Percentiles rank a stretch among this genome's conserved stretches.
Conservation (phyloP, 1,140 invertebrate species). For the Trichogramma pretiosum region DNA sequence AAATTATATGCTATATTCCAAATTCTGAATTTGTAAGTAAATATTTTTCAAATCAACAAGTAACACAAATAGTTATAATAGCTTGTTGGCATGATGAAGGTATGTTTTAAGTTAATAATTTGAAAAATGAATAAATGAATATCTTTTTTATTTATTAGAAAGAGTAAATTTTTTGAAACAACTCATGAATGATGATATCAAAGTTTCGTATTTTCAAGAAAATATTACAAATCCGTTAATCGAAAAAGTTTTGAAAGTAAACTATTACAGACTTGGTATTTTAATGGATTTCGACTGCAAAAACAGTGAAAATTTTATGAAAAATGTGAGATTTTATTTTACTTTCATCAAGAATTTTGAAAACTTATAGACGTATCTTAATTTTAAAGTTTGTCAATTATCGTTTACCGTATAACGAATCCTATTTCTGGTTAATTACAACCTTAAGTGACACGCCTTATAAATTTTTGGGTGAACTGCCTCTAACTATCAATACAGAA, state of each 20-base stretch:
- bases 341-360: constrained; percentile 9
- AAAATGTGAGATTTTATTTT: constrained; percentile 18
- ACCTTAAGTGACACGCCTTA: constrained; percentile 14
- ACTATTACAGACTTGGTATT: constrained; percentile 30
- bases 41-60: no score
- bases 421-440: constrained; percentile 29
- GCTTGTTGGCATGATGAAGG: no score
- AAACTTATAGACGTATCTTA: constrained; percentile 23
- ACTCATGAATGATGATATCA: not conserved
- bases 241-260: constrained; percentile 20
- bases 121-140: no score
- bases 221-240: no score
- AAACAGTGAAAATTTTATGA: constrained; percentile 17
- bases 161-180: constrained; percentile 10
- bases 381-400: constrained; percentile 15
- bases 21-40: no score
- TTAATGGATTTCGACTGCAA: constrained; percentile 29
- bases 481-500: constrained; percentile 28
- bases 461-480: constrained; percentile 18
- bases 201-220: no score
- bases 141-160: constrained; percentile 16
- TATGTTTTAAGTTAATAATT: no score
- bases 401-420: constrained; percentile 25
- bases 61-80: no score
- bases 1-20: no score